A percentile compares a stretch with the other conserved stretches of the same genome.
These are phyloP conservation scores for Euphonia xanthogaster DNA, from an alignment of 2,797 vertebrate genomes.

Conservation along the genomic window DNA sequence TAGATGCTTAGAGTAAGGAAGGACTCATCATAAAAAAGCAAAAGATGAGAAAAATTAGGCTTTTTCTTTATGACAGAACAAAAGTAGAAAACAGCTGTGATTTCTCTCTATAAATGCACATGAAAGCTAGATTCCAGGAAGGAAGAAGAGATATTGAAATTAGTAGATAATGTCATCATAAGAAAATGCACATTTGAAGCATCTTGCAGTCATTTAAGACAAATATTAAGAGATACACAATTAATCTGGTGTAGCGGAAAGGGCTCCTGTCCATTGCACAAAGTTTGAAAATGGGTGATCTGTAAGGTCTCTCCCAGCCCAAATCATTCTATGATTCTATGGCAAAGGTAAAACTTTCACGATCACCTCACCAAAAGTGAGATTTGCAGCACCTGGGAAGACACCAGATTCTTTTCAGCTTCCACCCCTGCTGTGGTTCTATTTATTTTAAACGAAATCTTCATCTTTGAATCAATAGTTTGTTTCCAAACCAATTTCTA, in stretches of 20 bases:
- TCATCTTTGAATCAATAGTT: neutral
- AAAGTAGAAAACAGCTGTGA: neutral
- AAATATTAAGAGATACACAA: neutral
- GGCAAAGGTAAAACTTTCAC: neutral
- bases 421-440: neutral
- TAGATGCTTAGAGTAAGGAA: neutral
- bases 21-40: neutral
- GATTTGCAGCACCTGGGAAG: neutral
- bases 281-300: neutral
- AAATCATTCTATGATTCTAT: neutral
- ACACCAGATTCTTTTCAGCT: neutral
- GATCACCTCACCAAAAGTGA: neutral
- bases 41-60: neutral
- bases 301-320: neutral
- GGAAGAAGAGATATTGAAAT: neutral
- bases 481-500: neutral
- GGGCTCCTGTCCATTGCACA: fast-evolving
- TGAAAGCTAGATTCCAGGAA: neutral
- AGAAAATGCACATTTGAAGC: neutral
- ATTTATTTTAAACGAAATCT: neutral
- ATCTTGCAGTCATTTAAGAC: neutral
- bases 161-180: neutral
- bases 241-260: neutral
- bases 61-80: neutral
- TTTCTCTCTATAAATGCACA: neutral